phyloP scores from a whole-genome alignment of 2,797 vertebrate genomes.

The Ataeniobius toweri region DNA sequence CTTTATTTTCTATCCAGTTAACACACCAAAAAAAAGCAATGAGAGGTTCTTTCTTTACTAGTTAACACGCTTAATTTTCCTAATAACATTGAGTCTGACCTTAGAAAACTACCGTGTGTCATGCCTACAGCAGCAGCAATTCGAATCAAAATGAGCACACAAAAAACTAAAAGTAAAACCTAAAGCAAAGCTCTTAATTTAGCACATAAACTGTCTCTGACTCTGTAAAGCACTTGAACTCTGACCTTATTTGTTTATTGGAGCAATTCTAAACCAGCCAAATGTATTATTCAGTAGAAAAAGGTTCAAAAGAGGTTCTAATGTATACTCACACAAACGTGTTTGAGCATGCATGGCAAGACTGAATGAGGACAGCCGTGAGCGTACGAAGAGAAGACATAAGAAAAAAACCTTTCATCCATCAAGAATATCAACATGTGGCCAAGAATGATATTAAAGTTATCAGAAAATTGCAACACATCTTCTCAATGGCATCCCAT shows the following conservation, averaged over 20 bases:
- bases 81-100: background rate
- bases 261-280: background rate
- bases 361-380: background rate
- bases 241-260: background rate
- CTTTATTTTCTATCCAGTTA: background rate
- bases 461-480: background rate
- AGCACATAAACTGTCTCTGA: background rate
- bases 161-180: background rate
- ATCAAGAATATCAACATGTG: background rate
- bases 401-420: background rate
- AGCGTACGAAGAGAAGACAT: too few relatives aligned
- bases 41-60: too few relatives aligned
- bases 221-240: background rate
- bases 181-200: background rate
- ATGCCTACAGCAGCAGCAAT: background rate
- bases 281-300: background rate
- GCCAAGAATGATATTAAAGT: background rate
- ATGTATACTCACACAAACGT: background rate
- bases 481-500: background rate
- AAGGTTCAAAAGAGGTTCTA: background rate
- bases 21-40: background rate
- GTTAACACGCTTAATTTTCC: background rate
- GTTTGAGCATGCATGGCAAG: background rate
- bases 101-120: background rate
- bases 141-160: background rate